A percentile compares a stretch with the other conserved stretches of the same genome.
phyloP scores from a whole-genome alignment of 2,113 vertebrate species.

The Terrapene triunguis region DNA sequence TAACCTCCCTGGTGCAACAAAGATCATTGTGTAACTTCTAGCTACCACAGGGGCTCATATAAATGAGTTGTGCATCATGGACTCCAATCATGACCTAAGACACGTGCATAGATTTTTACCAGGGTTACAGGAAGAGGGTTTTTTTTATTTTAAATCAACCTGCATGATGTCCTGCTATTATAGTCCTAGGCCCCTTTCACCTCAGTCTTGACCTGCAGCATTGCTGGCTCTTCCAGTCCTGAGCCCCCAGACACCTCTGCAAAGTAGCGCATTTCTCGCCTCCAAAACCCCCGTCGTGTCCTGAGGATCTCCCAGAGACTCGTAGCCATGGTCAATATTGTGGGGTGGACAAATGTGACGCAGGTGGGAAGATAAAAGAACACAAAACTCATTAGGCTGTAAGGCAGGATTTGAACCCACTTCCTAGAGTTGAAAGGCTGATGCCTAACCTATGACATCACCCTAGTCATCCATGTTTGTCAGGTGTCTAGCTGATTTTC shows the following conservation, averaged over 20 bases:
- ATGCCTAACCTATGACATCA: not conserved
- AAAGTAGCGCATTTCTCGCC: not conserved
- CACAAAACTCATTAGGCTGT: not conserved
- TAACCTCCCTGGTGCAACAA: not conserved
- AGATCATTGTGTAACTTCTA: not conserved
- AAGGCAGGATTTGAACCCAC: not conserved
- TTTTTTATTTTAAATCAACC: not conserved
- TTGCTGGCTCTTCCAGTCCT: not conserved
- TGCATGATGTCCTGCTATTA: fast-evolving
- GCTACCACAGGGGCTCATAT: not conserved
- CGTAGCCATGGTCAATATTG: not conserved
- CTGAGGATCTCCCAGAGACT: not conserved
- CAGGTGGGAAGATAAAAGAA: not conserved
- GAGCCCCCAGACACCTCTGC: not conserved
- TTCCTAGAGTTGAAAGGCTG: not conserved
- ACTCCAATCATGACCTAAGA: not conserved
- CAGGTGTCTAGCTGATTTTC: not conserved
- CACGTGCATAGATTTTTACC: not conserved
- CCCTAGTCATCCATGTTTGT: not conserved
- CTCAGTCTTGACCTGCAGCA: not conserved
- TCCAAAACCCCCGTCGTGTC: not conserved
- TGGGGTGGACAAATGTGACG: not conserved
- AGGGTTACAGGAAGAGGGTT: not conserved
- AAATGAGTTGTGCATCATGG: not conserved
- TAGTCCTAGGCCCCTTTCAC: not conserved